Evolutionary conservation across 2,888 invertebrate genomes (phyloP).

Genomic region (Noctua comes): DNA sequence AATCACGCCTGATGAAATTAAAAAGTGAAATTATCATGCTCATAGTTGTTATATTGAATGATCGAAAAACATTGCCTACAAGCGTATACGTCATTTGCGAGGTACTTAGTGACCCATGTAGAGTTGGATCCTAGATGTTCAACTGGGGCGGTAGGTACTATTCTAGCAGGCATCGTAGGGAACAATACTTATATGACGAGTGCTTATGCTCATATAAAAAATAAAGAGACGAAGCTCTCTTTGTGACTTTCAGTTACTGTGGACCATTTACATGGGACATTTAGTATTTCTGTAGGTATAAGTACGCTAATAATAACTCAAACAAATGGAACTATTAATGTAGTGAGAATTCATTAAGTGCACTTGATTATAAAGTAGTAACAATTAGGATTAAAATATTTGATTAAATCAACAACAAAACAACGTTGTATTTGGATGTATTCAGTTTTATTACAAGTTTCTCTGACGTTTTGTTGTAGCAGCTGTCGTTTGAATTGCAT

Average conservation of each 20-base stretch:
- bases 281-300: conserved; percentile 67
- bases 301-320: conserved; percentile 71
- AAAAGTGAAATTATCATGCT: conserved; percentile 67
- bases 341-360: conserved; percentile 88
- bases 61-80: conserved; percentile 60
- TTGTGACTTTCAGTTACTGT: conserved; percentile 38
- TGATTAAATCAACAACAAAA: conserved; percentile 67
- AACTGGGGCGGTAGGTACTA: conserved; percentile 41
- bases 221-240: conserved; percentile 36
- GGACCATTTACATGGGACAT: conserved; percentile 69
- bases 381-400: conserved; percentile 71
- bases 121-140: conserved; percentile 52
- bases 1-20: conserved; percentile 22
- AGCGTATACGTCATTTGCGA: conserved; percentile 71
- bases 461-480: conserved; percentile 37
- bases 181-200: conserved; percentile 32
- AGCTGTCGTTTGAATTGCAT: conserved; percentile 38
- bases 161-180: conserved; percentile 49
- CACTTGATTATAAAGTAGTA: conserved; percentile 85
- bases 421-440: conserved; percentile 76
- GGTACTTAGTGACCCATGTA: conserved; percentile 66
- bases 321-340: conserved; percentile 78
- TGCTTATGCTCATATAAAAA: conserved; percentile 49
- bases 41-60: conserved; percentile 62
- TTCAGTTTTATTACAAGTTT: conserved; percentile 67